Conservation (phyloP, 2,888 invertebrate species). For the Leucania comma region DNA sequence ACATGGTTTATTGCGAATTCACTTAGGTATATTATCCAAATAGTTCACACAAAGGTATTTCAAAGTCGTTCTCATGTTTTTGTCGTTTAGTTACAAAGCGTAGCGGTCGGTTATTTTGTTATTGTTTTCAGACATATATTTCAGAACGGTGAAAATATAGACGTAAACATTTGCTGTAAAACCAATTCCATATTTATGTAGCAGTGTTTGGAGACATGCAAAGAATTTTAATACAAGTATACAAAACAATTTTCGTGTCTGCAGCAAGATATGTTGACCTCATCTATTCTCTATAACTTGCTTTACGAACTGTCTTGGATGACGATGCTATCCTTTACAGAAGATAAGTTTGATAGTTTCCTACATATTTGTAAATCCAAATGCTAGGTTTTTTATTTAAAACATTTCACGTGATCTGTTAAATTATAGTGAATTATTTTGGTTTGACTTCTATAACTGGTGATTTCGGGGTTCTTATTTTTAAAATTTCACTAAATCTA, state of each 20-base stretch:
- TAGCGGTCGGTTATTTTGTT: conserved; percentile 45
- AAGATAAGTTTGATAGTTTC: background rate
- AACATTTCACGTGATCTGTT: background rate
- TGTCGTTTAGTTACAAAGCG: conserved; percentile 44
- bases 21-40: conserved; percentile 42
- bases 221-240: conserved; percentile 13
- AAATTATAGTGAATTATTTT: background rate
- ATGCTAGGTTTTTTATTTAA: background rate
- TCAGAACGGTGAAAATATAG: conserved; percentile 37
- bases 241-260: background rate
- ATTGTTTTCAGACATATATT: conserved; percentile 44
- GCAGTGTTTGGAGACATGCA: background rate
- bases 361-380: background rate
- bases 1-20: conserved; percentile 34
- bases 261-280: background rate
- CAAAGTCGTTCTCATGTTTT: conserved; percentile 64
- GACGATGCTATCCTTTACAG: background rate
- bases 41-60: conserved; percentile 62
- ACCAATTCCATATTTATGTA: conserved; percentile 18
- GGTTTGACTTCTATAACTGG: background rate
- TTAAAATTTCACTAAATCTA: background rate
- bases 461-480: background rate
- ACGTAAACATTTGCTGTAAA: conserved; percentile 26
- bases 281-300: background rate
- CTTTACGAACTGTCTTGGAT: background rate